Conservation (phyloP, 2,888 invertebrate species). For the Microctonus aethiopoides region DNA sequence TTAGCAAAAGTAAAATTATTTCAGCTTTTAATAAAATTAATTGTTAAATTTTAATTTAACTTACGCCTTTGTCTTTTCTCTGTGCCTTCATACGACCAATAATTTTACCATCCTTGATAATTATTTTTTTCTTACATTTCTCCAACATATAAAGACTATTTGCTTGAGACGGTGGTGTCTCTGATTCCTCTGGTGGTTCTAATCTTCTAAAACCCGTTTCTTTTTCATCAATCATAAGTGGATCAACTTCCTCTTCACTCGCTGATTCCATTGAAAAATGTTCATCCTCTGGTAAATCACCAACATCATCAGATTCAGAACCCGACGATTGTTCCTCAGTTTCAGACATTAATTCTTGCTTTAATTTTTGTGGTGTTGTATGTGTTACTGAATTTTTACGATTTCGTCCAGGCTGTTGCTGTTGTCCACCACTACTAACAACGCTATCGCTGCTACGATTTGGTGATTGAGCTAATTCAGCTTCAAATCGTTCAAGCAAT, state of each 20-base stretch:
- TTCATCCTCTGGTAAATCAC: constrained; percentile 56
- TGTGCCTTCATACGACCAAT: constrained; percentile 80
- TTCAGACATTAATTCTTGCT: constrained; percentile 55
- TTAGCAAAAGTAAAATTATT: too few relatives aligned
- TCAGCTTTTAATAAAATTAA: constrained; percentile 28
- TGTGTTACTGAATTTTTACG: constrained; percentile 53
- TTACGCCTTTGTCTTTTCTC: constrained; percentile 81
- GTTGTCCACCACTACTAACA: constrained; percentile 10
- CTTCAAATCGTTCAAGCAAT: constrained; percentile 59
- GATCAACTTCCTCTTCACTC: constrained; percentile 64
- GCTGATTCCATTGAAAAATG: constrained; percentile 59
- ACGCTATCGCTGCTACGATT: background rate
- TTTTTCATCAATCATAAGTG: constrained; percentile 64
- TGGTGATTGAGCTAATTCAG: constrained; percentile 37
- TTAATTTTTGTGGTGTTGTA: constrained; percentile 45
- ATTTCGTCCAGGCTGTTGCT: constrained; percentile 34
- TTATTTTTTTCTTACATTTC: constrained; percentile 79
- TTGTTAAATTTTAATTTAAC: too few relatives aligned
- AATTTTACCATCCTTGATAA: constrained; percentile 76
- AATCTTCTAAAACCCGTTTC: constrained; percentile 69
- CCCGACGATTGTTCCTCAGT: constrained; percentile 62
- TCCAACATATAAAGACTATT: constrained; percentile 82
- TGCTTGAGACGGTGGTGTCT: constrained; percentile 67
- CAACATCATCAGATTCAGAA: constrained; percentile 59
- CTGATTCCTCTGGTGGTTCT: constrained; percentile 66